A percentile compares a stretch with the other conserved stretches of the same genome.
phyloP scores from a whole-genome alignment of 1,140 invertebrate genomes.

The Leptinotarsa undecemlineata region DNA sequence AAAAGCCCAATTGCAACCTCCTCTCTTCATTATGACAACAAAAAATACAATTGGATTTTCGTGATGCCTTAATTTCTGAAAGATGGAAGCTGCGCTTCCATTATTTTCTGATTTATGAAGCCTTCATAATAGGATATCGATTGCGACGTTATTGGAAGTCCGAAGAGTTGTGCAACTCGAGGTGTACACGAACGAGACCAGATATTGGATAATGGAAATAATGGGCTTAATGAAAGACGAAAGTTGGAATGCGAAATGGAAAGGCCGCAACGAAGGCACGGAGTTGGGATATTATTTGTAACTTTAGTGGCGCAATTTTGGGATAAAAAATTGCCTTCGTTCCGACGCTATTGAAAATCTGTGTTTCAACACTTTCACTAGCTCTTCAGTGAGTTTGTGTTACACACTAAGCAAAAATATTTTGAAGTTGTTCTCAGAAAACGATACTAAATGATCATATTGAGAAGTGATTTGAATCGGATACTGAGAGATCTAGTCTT shows the following conservation, averaged over 20 bases:
- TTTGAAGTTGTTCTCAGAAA: too few relatives aligned
- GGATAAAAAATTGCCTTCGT: too few relatives aligned
- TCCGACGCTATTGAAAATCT: too few relatives aligned
- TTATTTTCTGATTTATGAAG: conserved; percentile 1
- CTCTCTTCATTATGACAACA: background rate
- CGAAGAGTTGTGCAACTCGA: background rate
- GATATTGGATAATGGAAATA: conserved; percentile 15
- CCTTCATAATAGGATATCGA: conserved; percentile 10
- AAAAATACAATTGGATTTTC: background rate
- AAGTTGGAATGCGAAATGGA: background rate
- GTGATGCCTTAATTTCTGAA: background rate
- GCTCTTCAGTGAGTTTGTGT: too few relatives aligned
- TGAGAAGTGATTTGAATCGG: too few relatives aligned
- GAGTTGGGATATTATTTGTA: too few relatives aligned
- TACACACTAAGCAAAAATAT: too few relatives aligned
- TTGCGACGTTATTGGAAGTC: conserved; percentile 3
- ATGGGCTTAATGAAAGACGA: conserved; percentile 10
- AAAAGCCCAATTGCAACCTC: background rate
- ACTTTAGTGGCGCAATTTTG: too few relatives aligned
- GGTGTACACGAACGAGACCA: background rate
- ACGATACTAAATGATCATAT: too few relatives aligned
- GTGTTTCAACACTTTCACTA: too few relatives aligned
- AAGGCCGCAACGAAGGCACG: background rate
- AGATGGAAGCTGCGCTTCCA: background rate
- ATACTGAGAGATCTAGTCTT: too few relatives aligned